A percentile compares a stretch with the other conserved stretches of the same genome.
Conservation (phyloP, 2,888 invertebrate genomes). For the Lasioglossum villosulum region DNA sequence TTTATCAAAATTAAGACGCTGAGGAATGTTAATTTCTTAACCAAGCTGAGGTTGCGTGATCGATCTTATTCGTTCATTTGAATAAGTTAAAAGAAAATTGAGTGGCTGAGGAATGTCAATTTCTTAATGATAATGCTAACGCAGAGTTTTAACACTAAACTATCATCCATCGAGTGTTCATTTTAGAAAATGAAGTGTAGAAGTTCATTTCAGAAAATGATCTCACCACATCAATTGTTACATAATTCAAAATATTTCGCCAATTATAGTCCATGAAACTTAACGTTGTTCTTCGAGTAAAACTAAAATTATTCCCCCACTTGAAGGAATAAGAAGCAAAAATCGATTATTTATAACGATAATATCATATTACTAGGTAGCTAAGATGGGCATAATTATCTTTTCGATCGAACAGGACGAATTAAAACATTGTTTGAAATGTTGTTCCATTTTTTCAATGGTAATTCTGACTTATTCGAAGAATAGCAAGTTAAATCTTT, state of each 20-base stretch:
- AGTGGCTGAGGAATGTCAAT: too few relatives aligned
- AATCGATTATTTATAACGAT: neutral
- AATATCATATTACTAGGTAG: neutral
- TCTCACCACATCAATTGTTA: neutral
- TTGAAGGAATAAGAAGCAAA: neutral
- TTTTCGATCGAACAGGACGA: neutral
- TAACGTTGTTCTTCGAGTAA: slow-evolving; percentile 11
- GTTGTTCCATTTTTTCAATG: neutral
- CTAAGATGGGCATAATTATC: slow-evolving; percentile 3
- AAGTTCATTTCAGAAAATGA: too few relatives aligned
- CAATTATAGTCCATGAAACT: neutral
- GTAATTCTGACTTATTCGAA: neutral
- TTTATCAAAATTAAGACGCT: too few relatives aligned
- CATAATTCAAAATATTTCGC: neutral
- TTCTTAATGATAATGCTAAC: too few relatives aligned
- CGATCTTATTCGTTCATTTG: too few relatives aligned
- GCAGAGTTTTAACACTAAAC: too few relatives aligned
- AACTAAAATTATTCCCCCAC: too few relatives aligned
- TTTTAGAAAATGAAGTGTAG: too few relatives aligned
- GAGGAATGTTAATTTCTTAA: too few relatives aligned
- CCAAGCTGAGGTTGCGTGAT: too few relatives aligned
- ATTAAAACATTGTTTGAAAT: neutral
- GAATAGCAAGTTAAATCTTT: neutral
- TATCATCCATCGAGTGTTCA: too few relatives aligned
- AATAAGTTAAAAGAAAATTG: too few relatives aligned